These are phyloP conservation scores for Epinotia bilunana DNA, from an alignment of 2,888 invertebrate genomes.

Conservation along the genomic window DNA sequence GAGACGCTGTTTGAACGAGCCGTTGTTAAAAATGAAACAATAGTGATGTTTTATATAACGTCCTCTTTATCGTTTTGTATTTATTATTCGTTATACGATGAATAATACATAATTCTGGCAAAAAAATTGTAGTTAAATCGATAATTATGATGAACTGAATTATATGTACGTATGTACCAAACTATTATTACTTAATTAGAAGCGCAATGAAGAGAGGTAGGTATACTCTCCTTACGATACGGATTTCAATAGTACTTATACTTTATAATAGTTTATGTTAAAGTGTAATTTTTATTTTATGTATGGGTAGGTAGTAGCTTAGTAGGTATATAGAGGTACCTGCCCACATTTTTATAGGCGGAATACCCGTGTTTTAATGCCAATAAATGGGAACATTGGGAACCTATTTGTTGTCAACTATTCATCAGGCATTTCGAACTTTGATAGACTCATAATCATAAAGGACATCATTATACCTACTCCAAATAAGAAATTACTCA, in stretches of 20 bases:
- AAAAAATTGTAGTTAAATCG: not conserved
- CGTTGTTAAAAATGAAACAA: slow-evolving; percentile 35
- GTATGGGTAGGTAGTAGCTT: too few relatives aligned
- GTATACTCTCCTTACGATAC: too few relatives aligned
- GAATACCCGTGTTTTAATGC: too few relatives aligned
- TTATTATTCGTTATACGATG: not conserved
- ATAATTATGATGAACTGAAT: not conserved
- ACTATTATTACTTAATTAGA: too few relatives aligned
- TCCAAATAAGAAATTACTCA: not conserved
- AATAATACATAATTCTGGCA: not conserved
- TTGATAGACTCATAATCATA: not conserved
- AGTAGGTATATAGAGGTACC: too few relatives aligned
- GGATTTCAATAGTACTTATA: too few relatives aligned
- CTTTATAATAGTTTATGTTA: too few relatives aligned
- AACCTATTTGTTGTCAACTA: too few relatives aligned
- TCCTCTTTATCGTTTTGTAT: slow-evolving; percentile 4
- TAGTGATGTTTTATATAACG: slow-evolving; percentile 20
- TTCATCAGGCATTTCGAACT: not conserved
- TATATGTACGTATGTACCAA: not conserved
- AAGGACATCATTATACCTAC: not conserved
- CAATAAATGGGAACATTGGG: too few relatives aligned
- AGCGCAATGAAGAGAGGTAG: too few relatives aligned
- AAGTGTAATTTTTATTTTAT: too few relatives aligned
- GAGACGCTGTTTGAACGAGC: slow-evolving; percentile 39
- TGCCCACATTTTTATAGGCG: too few relatives aligned